phyloP scores from a whole-genome alignment of 2,113 vertebrate species.

The Petrocephalus microphthalmus region DNA sequence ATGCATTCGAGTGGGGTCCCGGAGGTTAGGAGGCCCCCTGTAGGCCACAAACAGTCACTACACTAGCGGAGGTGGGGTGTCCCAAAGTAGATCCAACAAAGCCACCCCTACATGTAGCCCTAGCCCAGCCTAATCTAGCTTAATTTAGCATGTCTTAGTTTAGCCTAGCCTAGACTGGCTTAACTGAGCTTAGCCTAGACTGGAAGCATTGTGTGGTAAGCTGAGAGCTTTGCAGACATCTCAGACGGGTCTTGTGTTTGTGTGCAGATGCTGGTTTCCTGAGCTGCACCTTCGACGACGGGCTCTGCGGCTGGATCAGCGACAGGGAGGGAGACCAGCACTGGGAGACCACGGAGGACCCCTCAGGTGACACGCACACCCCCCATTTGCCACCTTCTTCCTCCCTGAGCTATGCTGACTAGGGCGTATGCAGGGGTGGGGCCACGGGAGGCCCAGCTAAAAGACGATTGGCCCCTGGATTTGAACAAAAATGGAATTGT shows the following conservation, averaged over 20 bases:
- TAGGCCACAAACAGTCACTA: background rate
- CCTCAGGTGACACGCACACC: constrained; percentile 50
- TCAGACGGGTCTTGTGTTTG: constrained; percentile 6
- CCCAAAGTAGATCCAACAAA: background rate
- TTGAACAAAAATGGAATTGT: background rate
- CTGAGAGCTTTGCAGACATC: background rate
- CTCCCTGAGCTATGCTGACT: background rate
- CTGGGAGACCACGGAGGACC: constrained; percentile 78
- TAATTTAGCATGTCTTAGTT: background rate
- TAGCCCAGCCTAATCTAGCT: background rate
- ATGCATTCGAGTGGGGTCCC: background rate
- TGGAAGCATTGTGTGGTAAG: background rate
- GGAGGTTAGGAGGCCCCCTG: background rate
- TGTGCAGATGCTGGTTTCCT: constrained; percentile 69
- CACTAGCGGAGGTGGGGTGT: background rate
- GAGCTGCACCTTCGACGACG: constrained; percentile 85
- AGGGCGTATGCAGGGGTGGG: background rate
- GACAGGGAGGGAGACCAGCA: constrained; percentile 76
- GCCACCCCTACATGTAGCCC: background rate
- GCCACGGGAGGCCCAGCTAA: background rate
- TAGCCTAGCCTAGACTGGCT: background rate
- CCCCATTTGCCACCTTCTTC: background rate
- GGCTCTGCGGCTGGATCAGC: constrained; percentile 86
- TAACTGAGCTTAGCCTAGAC: background rate
- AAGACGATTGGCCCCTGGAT: background rate